phyloP scores from a whole-genome alignment of 53 echinoderm and acorn worm species.

The Luidia sarsii region DNA sequence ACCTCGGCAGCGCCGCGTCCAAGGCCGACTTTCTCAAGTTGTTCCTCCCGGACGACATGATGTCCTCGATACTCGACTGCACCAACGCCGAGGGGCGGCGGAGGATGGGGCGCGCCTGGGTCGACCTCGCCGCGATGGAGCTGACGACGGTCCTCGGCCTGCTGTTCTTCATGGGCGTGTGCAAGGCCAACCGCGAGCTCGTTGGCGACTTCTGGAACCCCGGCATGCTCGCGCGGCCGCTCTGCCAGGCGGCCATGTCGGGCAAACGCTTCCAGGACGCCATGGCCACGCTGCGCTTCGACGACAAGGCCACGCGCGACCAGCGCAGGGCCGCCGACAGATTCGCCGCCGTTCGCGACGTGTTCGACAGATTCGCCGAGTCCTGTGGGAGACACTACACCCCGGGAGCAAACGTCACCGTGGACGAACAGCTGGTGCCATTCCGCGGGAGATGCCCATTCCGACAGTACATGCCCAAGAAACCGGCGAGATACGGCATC shows the following conservation, averaged over 20 bases:
- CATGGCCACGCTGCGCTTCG: slow-evolving; percentile 10
- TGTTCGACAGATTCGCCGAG: not conserved
- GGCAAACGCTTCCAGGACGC: slow-evolving; percentile 6
- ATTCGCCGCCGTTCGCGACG: slow-evolving; percentile 21
- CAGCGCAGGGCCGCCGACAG: not conserved
- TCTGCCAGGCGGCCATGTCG: slow-evolving; percentile 23
- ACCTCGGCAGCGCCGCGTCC: too few species aligned
- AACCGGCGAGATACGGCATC: not conserved
- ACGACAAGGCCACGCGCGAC: slow-evolving; percentile 1
- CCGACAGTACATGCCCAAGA: slow-evolving; percentile 7
- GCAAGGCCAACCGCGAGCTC: not conserved
- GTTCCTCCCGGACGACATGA: too few species aligned
- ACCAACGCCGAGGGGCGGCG: not conserved
- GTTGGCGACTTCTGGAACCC: not conserved
- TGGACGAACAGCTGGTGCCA: slow-evolving; percentile 17
- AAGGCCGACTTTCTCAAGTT: too few species aligned
- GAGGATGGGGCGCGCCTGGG: not conserved
- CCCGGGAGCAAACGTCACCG: not conserved
- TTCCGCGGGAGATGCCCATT: slow-evolving; percentile 12
- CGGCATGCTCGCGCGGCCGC: not conserved
- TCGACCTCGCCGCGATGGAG: not conserved
- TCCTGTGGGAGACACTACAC: not conserved
- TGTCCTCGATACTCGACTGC: too few species aligned
- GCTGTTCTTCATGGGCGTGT: not conserved
- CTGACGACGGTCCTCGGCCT: not conserved